Conservation (phyloP, 2,888 invertebrate species). For the Arge pagana region DNA sequence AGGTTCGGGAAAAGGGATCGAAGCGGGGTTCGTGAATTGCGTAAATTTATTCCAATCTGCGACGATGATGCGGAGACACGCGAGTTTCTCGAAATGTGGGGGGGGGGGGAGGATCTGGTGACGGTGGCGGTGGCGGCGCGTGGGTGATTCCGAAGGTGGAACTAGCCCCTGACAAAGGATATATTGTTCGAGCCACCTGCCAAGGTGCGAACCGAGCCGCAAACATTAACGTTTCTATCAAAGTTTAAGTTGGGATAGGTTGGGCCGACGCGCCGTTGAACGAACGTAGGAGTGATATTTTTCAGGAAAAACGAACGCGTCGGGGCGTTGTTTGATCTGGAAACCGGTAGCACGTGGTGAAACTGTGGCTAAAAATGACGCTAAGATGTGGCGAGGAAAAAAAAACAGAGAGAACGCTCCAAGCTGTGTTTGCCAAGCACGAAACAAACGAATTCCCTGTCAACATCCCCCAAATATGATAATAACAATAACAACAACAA, state of each 20-base stretch:
- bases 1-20: no score
- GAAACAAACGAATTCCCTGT: conserved; percentile 1
- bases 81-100: background rate
- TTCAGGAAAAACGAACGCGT: conserved; percentile 20
- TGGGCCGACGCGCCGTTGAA: background rate
- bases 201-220: conserved; percentile 40
- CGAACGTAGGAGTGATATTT: background rate
- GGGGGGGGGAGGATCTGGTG: background rate
- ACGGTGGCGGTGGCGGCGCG: conserved; percentile 29
- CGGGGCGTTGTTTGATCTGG: conserved; percentile 13
- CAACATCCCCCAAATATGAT: no score
- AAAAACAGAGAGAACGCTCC: conserved; percentile 5
- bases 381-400: conserved; percentile 16
- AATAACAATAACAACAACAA: no score
- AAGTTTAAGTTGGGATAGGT: background rate
- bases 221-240: conserved; percentile 43
- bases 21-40: conserved; percentile 10
- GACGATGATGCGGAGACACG: conserved; percentile 8
- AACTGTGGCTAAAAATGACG: no score
- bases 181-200: conserved; percentile 42
- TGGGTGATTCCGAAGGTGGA: conserved; percentile 36
- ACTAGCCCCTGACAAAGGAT: conserved; percentile 37
- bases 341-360: conserved; percentile 2
- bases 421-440: conserved; percentile 10
- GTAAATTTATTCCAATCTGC: conserved; percentile 15